Evolutionary conservation across 2,113 vertebrate genomes (phyloP).

Genomic region (Centropristis striata): DNA sequence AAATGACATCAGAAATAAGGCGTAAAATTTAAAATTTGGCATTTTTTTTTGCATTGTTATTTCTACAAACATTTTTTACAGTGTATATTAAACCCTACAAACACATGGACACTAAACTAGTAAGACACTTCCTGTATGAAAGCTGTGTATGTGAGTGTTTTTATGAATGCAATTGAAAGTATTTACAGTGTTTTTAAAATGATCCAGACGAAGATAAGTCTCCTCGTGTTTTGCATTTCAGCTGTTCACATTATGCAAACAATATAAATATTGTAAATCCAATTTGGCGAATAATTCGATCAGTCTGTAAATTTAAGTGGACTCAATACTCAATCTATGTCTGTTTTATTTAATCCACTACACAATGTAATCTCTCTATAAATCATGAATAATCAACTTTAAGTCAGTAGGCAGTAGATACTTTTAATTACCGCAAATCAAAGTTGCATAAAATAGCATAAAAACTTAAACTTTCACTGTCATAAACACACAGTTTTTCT

Average conservation of each 20-base stretch:
- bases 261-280: conserved; percentile 37
- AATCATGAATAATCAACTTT: conserved; percentile 62
- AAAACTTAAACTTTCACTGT: no score
- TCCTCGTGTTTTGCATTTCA: background rate
- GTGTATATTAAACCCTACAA: no score
- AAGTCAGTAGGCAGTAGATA: conserved; percentile 10
- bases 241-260: conserved; percentile 38
- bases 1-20: no score
- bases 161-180: background rate
- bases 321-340: conserved; percentile 32
- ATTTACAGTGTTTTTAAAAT: background rate
- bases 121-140: background rate
- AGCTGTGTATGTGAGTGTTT: background rate
- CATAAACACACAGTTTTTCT: no score
- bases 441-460: no score
- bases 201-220: background rate
- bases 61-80: no score
- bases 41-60: no score
- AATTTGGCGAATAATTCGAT: conserved; percentile 40
- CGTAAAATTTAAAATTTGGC: no score
- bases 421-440: no score
- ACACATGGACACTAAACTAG: background rate
- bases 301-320: conserved; percentile 19
- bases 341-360: conserved; percentile 38
- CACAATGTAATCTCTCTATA: conserved; percentile 48